Conservation (phyloP, 1,140 invertebrate species). For the Cyphomyrmex costatus region DNA sequence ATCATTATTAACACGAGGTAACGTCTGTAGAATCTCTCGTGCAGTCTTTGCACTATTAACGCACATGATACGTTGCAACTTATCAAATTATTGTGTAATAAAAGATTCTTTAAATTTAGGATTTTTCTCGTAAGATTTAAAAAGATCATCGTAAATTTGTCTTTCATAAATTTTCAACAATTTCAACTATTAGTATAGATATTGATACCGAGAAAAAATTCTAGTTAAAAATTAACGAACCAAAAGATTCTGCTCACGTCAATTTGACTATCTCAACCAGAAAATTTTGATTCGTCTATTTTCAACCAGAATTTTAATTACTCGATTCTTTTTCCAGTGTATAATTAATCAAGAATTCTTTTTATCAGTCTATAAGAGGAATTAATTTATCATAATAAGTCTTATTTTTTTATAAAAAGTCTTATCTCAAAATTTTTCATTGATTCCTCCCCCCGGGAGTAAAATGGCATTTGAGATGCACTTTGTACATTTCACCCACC, state of each 20-base stretch:
- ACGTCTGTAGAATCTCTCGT: background rate
- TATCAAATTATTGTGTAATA: background rate
- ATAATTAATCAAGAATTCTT: background rate
- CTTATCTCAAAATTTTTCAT: background rate
- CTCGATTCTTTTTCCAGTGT: too few species aligned
- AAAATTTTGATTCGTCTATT: too few species aligned
- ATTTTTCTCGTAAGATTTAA: background rate
- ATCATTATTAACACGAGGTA: conserved; percentile 33
- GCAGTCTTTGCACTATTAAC: background rate
- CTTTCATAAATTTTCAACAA: background rate
- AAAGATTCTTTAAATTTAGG: background rate
- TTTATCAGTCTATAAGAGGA: too few species aligned
- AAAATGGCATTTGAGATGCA: background rate
- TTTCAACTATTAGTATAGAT: too few species aligned
- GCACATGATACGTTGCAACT: background rate
- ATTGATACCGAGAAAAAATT: too few species aligned
- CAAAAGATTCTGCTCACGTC: too few species aligned
- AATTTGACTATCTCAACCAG: too few species aligned
- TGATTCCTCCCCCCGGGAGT: background rate
- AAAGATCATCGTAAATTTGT: background rate
- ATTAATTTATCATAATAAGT: background rate
- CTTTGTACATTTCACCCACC: background rate
- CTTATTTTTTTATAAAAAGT: background rate
- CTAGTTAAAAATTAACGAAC: too few species aligned
- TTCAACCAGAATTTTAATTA: too few species aligned